A percentile compares a stretch with the other conserved stretches of the same genome.
Evolutionary conservation across 2,113 vertebrate species (phyloP).

Genomic region (Pituophis catenifer): DNA sequence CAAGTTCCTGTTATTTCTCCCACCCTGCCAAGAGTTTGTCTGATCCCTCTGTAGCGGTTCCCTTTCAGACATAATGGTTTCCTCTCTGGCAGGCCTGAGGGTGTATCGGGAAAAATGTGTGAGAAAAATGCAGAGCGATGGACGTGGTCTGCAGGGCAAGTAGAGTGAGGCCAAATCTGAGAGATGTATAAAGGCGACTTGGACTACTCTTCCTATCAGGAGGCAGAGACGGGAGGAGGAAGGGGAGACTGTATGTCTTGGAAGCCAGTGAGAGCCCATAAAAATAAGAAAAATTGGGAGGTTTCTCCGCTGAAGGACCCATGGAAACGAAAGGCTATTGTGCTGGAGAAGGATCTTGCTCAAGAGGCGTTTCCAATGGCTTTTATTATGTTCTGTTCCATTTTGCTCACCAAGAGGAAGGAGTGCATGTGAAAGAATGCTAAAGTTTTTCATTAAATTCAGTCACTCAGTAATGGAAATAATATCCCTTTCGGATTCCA

Average conservation of each 20-base stretch:
- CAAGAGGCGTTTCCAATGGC: neutral
- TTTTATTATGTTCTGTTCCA: neutral
- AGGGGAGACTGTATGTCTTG: too few species aligned
- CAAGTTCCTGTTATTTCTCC: neutral
- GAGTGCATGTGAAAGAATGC: neutral
- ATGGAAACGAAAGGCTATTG: neutral
- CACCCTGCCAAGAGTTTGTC: neutral
- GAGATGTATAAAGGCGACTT: neutral
- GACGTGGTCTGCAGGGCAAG: neutral
- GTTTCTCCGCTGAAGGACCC: neutral
- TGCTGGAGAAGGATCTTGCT: neutral
- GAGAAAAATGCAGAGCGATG: neutral
- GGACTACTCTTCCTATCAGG: neutral
- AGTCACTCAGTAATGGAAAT: neutral
- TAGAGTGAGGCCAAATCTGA: neutral
- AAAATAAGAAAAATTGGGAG: neutral
- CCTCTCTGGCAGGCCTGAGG: constrained; percentile 8
- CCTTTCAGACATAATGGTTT: neutral
- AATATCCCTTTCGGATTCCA: neutral
- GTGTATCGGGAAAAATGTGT: neutral
- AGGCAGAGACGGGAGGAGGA: neutral
- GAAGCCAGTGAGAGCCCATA: neutral
- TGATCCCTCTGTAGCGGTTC: neutral
- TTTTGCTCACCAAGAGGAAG: neutral
- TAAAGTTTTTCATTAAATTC: neutral